These are phyloP conservation scores for Atta colombica DNA, from an alignment of 1,140 invertebrate genomes.

Conservation along the genomic window DNA sequence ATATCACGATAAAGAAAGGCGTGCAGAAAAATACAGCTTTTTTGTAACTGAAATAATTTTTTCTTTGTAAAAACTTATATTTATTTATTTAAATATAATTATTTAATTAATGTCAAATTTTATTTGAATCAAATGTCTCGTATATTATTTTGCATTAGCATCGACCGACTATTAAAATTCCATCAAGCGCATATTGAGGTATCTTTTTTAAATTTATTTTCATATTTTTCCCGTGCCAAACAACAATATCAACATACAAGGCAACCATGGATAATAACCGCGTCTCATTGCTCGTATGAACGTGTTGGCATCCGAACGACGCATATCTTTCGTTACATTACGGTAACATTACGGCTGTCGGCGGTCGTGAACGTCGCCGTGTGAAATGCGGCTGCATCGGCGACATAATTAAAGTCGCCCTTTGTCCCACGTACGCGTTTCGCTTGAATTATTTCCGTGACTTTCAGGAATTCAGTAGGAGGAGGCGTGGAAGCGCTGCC, in stretches of 20 bases:
- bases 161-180: background rate
- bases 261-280: conserved; percentile 33
- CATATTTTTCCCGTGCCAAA: background rate
- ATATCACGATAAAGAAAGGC: background rate
- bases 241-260: conserved; percentile 20
- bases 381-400: conserved; percentile 56
- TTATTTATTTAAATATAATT: background rate
- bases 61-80: background rate
- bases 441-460: conserved; percentile 52
- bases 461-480: conserved; percentile 51
- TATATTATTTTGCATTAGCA: background rate
- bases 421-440: conserved; percentile 40
- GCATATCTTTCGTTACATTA: conserved; percentile 45
- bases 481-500: conserved; percentile 34
- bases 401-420: conserved; percentile 59
- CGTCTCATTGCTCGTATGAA: background rate
- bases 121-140: background rate
- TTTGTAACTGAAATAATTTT: background rate
- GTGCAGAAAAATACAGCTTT: background rate
- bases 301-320: conserved; percentile 23
- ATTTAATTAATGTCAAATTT: conserved; percentile 21
- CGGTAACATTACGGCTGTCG: conserved; percentile 44
- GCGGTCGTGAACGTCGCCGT: conserved; percentile 27
- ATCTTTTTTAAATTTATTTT: conserved; percentile 18
- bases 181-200: background rate